phyloP scores from a whole-genome alignment of 2,113 vertebrate genomes.

The Etheostoma cragini region DNA sequence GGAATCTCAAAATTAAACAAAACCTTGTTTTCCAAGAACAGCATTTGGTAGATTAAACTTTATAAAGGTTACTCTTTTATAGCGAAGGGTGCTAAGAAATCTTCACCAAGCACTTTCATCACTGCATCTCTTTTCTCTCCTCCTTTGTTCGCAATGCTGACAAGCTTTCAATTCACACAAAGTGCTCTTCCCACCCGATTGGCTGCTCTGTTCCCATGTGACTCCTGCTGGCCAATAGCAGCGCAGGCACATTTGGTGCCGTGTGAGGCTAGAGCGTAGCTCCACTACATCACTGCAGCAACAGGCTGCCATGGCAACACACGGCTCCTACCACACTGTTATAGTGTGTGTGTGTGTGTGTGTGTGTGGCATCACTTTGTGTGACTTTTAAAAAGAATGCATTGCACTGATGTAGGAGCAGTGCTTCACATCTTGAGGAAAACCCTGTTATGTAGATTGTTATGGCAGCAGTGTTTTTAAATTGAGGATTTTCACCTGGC shows the following conservation, averaged over 20 bases:
- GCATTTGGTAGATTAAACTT: neutral
- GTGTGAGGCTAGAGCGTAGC: constrained; percentile 72
- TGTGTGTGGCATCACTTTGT: constrained; percentile 30
- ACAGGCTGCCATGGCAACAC: constrained; percentile 86
- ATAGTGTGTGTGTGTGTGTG: constrained; percentile 38
- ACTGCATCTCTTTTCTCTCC: constrained; percentile 67
- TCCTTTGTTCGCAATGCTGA: constrained; percentile 78
- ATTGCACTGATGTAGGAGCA: neutral
- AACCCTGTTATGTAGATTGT: neutral
- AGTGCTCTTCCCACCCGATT: constrained; percentile 75
- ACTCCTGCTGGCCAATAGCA: constrained; percentile 68
- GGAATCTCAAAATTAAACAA: neutral
- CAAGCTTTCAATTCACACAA: constrained; percentile 82
- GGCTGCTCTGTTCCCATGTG: constrained; percentile 70
- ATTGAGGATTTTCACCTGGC: neutral
- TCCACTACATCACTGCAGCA: constrained; percentile 82
- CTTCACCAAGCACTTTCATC: constrained; percentile 55
- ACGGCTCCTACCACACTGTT: constrained; percentile 63
- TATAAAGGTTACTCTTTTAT: constrained; percentile 18
- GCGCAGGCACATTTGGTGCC: constrained; percentile 77
- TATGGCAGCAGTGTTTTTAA: constrained; percentile 2
- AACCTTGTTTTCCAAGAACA: neutral
- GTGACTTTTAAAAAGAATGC: neutral
- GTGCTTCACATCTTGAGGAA: constrained; percentile 6
- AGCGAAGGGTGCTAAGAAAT: constrained; percentile 30